Base-by-base conservation (phyloP, 1,140 invertebrate species). In the Drosophila melanica region DNA sequence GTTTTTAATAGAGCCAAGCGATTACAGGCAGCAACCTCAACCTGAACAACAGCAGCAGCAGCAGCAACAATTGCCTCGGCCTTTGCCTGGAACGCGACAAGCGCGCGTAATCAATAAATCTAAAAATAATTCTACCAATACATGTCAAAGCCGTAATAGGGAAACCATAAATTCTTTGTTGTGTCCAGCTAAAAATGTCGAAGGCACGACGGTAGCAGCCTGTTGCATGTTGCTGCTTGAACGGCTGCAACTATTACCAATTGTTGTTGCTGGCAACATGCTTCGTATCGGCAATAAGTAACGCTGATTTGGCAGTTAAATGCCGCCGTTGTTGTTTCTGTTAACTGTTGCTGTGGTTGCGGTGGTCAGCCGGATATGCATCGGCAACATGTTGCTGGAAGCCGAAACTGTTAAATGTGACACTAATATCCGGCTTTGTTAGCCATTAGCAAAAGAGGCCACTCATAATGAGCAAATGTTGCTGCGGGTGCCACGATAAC, bases 101-200 rank as follows among this genome's bases (percentile, higher is more conserved):
- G 63, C 79, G 87, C 87, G 87, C 87, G 87, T 90, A 90, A 89
- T 86, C 89, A 90, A 90, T 90, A 90, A 90, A 90, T 90, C 89
- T 90, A 90, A 90, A 90, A 90, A 90, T 90, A 90, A 90, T 90
- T 90, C 90, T 87, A 87, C 82, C 81, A 90, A 90, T 90, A 86
- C 89, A 90, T 90, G 89, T 90, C 89, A 90, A 90, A 90, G 89
- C 90, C 90, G 90, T 90, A 90, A 90, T 90, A 90, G 89, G 90
- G 84, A 90, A 90, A 89, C 89, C 85, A 90, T 90, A 90, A 90
- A 90, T 90, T 89, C 86, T 89, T 89, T 89, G 74, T 89, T 79
- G 67, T 82, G 72, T 89, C 84, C 84, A 89, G 82, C 79, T 41
- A 74, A 63, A 84, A 87, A 87, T 86, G 82, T 87, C 75, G 67